Evolutionary conservation across 2,797 vertebrate species (phyloP), one percentile per base, ranked within the genome.

Genomic region (Bradypus variegatus): DNA sequence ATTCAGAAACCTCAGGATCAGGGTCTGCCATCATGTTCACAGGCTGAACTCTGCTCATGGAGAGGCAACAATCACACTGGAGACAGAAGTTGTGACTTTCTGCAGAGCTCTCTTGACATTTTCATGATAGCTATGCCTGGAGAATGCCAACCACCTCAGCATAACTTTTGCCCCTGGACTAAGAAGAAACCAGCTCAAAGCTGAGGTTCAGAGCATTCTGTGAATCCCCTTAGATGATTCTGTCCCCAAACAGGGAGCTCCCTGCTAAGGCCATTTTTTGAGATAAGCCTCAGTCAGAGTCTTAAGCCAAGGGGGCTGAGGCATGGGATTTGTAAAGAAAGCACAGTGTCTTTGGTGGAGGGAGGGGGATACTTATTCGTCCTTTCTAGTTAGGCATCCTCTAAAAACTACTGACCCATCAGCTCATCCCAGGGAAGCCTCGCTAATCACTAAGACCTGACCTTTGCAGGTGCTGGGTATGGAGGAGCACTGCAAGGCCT

Each of bases 1-100:
- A 81, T 45, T 38, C 67, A 48, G 80, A 86, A 85, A 48, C 38
- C 12, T 81, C 31, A 16, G 50, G 45, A 41, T 10, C 55, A 36
- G 15, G 64, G 11, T 21, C 45, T n/a, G 48, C 19, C 79, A 72
- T 45, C 38, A 38, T 16, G 38, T 78, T 31, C 64, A 87, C 9
- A 3, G 75, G 45, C 31, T 33, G 81, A 67, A 36, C 21, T 73
- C 79, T 38, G 41, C 55, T 33, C 41, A 53, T 83, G 78, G 31
- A 67, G 12, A 25, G 6, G 91, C 31, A 21, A 33, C 31, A 53
- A 36, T n/a, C 79, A 45, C 69, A 38, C 31, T 38, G 60, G 58
- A 78, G 80, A 29, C 29, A 62, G 73, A 62, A 25, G 3, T 8
- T 0, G 0, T 1, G 19, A 41, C 1, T 0, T 6, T 55, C 33